Conservation (phyloP, 2,113 vertebrate genomes). For the Brachyhypopomus gauderio region DNA sequence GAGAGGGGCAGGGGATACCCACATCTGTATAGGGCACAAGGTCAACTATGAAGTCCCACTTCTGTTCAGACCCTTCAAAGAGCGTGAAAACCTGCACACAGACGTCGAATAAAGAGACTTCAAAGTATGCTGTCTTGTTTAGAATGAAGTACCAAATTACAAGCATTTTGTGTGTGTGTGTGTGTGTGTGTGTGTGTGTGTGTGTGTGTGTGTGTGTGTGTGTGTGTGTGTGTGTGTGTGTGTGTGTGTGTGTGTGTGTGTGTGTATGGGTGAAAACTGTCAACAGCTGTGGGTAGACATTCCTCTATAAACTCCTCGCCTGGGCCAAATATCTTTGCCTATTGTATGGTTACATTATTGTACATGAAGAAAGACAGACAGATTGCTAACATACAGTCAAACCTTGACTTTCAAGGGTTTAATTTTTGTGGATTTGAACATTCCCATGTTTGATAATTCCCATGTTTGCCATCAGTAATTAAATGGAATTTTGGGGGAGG, state of each 20-base stretch:
- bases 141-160: background rate
- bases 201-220: constrained; percentile 21
- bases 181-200: background rate
- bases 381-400: too few species aligned
- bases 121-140: background rate
- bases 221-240: constrained; percentile 11
- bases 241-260: constrained; percentile 6
- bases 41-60: constrained; percentile 30
- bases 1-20: background rate
- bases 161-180: background rate
- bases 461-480: too few species aligned
- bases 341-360: too few species aligned
- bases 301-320: background rate
- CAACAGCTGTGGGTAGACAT: constrained; percentile 34
- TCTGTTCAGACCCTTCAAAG: background rate
- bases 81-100: constrained; percentile 7
- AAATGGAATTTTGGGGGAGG: too few species aligned
- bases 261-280: constrained; percentile 17
- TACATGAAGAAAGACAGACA: too few species aligned
- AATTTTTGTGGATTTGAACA: too few species aligned
- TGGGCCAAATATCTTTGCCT: background rate
- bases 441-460: too few species aligned
- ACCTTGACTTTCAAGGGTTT: too few species aligned
- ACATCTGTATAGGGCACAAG: constrained; percentile 16
- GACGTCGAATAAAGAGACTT: background rate